Evolutionary conservation across 2,888 invertebrate genomes (phyloP).

Genomic region (Gisinianus flammeolus): DNA sequence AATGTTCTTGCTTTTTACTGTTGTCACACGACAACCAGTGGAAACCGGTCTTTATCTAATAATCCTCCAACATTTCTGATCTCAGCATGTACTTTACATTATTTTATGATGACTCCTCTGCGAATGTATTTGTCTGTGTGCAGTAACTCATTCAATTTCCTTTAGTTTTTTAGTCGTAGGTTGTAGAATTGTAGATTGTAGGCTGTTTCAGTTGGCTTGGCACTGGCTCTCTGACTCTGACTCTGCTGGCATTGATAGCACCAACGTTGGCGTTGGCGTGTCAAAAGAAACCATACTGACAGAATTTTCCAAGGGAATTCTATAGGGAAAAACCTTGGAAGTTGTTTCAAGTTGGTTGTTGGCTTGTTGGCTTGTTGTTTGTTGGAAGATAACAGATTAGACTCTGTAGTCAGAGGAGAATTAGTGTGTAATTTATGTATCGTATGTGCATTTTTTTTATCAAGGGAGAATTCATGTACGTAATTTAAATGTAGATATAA

Average conservation of each 20-base stretch:
- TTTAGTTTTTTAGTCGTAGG: background rate
- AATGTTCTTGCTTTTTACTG: background rate
- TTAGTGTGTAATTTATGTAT: background rate
- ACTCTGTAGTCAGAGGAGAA: no score
- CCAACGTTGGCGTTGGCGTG: background rate
- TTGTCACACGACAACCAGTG: constrained; percentile 16
- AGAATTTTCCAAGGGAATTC: background rate
- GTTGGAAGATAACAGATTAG: background rate
- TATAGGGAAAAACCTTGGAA: background rate
- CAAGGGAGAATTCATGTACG: background rate
- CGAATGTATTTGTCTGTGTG: background rate
- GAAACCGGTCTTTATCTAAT: constrained; percentile 23
- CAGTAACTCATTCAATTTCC: background rate
- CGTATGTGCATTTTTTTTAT: background rate
- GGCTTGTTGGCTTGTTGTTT: constrained; percentile 19
- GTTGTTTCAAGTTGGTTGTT: background rate
- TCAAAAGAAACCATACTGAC: background rate
- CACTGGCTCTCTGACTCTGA: no score
- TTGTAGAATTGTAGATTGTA: background rate
- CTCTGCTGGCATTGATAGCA: no score
- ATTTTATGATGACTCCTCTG: background rate
- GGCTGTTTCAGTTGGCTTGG: background rate
- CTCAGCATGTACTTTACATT: constrained; percentile 8
- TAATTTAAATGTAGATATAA: background rate
- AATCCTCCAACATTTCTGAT: background rate